phyloP scores from a whole-genome alignment of 2,113 vertebrate genomes.

The Formicarius rufipectus region DNA sequence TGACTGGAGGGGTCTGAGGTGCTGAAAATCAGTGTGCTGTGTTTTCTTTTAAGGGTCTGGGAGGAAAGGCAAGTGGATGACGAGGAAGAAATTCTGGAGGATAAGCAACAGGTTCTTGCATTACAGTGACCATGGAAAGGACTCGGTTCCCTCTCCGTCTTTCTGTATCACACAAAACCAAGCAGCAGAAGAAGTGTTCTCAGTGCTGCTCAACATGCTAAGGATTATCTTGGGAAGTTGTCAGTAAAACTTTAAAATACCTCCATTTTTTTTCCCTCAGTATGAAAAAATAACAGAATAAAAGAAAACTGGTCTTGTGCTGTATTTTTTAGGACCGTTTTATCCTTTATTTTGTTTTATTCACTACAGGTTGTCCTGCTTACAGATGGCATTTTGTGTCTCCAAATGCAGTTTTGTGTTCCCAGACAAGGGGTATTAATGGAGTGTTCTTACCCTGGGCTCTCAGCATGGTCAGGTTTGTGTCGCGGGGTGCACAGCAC shows the following conservation, averaged over 20 bases:
- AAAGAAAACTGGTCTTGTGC: neutral
- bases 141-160: neutral
- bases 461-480: neutral
- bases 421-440: neutral
- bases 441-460: neutral
- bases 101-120: slow-evolving; percentile 74
- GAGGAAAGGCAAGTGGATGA: slow-evolving; percentile 68
- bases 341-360: neutral
- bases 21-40: neutral
- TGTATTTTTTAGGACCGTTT: neutral
- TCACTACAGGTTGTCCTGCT: neutral
- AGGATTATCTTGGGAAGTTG: neutral
- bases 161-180: neutral
- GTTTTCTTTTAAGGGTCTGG: slow-evolving; percentile 50
- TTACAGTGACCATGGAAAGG: slow-evolving; percentile 60
- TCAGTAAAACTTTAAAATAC: neutral
- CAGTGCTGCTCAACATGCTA: neutral
- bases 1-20: neutral
- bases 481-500: neutral
- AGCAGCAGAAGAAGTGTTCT: neutral
- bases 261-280: neutral
- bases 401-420: neutral
- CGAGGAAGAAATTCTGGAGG: slow-evolving; percentile 71
- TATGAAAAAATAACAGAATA: neutral
- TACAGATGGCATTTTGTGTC: neutral